Evolutionary conservation across 2,113 vertebrate genomes (phyloP).

Genomic region (Pardalotus punctatus): DNA sequence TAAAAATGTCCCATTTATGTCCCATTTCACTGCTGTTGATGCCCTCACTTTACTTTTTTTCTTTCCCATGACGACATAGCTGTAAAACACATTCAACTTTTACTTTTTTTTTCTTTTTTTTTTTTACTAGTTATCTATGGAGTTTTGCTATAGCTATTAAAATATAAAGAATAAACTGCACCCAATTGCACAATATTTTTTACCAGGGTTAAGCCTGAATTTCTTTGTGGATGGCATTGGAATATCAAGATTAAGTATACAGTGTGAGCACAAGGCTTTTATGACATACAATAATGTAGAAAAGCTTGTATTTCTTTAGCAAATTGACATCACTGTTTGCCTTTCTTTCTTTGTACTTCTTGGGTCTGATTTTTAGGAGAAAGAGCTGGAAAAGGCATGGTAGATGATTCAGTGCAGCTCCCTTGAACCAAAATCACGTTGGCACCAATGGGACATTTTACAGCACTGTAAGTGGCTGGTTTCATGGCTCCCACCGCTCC

Average conservation of each 20-base stretch:
- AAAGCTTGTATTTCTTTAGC: constrained; percentile 28
- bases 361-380: neutral
- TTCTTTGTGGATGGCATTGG: constrained; percentile 55
- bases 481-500: neutral
- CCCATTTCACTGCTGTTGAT: constrained; percentile 29
- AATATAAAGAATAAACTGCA: constrained; percentile 60
- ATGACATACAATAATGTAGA: neutral
- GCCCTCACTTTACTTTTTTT: constrained; percentile 43
- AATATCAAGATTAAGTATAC: constrained; percentile 39
- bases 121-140: constrained; percentile 54
- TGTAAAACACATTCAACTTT: constrained; percentile 48
- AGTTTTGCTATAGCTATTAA: constrained; percentile 59
- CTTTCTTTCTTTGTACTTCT: constrained; percentile 29
- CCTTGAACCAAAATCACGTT: neutral
- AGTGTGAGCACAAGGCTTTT: neutral
- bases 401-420: constrained; percentile 12
- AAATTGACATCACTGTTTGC: constrained; percentile 38
- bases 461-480: neutral
- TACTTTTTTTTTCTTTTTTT: neutral
- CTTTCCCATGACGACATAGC: constrained; percentile 58
- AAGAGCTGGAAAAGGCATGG: neutral
- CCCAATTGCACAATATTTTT: constrained; percentile 63
- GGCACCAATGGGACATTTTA: neutral
- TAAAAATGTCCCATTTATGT: constrained; percentile 55
- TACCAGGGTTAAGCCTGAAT: constrained; percentile 53